A percentile compares a stretch with the other conserved stretches of the same genome.
These are phyloP conservation scores for Tenebrio molitor DNA, from an alignment of 1,140 invertebrate species.

Conservation along the genomic window DNA sequence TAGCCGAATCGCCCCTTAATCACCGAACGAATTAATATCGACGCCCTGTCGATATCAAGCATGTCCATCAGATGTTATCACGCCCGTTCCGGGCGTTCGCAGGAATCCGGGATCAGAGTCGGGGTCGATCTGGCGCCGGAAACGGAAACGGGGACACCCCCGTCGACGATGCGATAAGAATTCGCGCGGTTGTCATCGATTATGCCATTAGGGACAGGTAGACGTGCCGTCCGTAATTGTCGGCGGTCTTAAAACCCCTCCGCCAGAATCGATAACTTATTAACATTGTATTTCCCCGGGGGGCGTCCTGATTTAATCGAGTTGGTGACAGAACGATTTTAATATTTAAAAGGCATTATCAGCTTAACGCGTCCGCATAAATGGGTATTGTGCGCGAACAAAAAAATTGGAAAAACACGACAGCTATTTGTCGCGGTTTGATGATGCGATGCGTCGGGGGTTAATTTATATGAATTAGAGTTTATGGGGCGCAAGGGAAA, in stretches of 20 bases:
- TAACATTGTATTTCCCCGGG: slow-evolving; percentile 23
- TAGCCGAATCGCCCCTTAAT: neutral
- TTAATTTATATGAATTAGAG: too few relatives aligned
- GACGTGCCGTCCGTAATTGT: neutral
- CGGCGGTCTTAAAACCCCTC: neutral
- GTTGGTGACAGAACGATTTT: slow-evolving; percentile 21
- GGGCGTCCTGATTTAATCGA: slow-evolving; percentile 21
- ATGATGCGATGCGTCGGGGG: too few relatives aligned
- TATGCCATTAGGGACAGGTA: slow-evolving; percentile 4
- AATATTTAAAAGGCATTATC: slow-evolving; percentile 33
- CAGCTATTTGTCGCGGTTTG: too few relatives aligned
- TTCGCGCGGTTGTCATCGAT: slow-evolving; percentile 11
- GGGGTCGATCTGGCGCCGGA: neutral
- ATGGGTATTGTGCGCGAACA: neutral
- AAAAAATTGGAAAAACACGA: neutral
- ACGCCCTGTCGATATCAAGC: slow-evolving; percentile 9
- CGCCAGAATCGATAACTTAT: slow-evolving; percentile 18
- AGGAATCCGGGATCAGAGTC: slow-evolving; percentile 18
- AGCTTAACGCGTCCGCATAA: slow-evolving; percentile 8
- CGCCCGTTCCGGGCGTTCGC: slow-evolving; percentile 7
- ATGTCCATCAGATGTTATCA: slow-evolving; percentile 9
- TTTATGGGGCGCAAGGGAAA: too few relatives aligned
- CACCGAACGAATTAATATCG: neutral
- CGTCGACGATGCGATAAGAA: slow-evolving; percentile 6
- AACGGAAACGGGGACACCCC: neutral